Evolutionary conservation across 1,140 invertebrate species (phyloP), one percentile per base, ranked within the genome.

Genomic region (Drosophila orena): DNA sequence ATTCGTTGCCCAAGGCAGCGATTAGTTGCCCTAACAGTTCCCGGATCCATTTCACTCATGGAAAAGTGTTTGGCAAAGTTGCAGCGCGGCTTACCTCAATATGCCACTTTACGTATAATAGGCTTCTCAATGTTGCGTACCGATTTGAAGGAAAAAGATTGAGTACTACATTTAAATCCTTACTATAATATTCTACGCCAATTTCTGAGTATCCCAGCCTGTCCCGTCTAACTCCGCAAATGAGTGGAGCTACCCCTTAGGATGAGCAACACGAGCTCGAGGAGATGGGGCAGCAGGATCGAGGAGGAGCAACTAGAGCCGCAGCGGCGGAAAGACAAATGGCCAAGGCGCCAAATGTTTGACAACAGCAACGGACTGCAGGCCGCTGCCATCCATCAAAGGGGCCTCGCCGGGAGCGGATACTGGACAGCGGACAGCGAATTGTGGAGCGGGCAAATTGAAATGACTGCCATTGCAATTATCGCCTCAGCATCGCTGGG

Each of bases 401-500:
- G 81, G 22, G 43, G 55, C 37, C 81, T 58, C 56, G 56, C 66
- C 70, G 77, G n/a, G 10, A 43, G 14, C n/a, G 38, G 11, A 50
- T 34, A 14, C 4, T 27, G 46, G 22, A 38, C n/a, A 8, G 30
- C 34, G 14, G 43, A 24, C 5, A 3, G 10, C 20, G 54, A 2
- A 35, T 17, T 27, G 38, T 3, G 58, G 24, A 53, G 49, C 73
- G 49, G 54, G 58, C 55, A 81, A 88, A 86, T 88, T 86, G 83
- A 88, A 83, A 86, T 88, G 79, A 65, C 81, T 81, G 81, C 79
- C 75, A 81, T 54, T 83, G 81, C 83, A 86, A 86, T 86, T 86
- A 86, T 83, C 83, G 69, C 81, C 73, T 69, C 61, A 50, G 68
- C 46, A 61, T 68, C 73, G 47, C 17, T 27, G 35, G n/a, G 46